Base-by-base conservation (phyloP, 2,888 invertebrate genomes). In the Pyrocoelia pectoralis region DNA sequence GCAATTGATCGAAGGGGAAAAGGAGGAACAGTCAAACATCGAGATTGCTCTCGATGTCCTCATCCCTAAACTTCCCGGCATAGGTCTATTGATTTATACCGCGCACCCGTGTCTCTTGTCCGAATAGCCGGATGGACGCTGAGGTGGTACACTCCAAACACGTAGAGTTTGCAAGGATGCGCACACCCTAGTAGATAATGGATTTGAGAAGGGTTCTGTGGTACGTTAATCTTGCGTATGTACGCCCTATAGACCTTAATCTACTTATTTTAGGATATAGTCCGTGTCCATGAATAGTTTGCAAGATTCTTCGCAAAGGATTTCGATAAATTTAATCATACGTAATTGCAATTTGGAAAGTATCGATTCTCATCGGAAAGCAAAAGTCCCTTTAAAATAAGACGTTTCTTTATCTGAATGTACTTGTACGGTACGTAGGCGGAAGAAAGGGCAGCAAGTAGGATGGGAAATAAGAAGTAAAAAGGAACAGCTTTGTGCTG, bases 1-100 rank as follows among this genome's bases (percentile, higher is more conserved):
- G 67, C 69, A 66, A 68, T 66, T 69, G 69, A 69, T 69, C 65
- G 67, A 59, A 65, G 57, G 53, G 60, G 56, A 58, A 50, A 51
- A 46, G 55, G 69, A 68, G 70, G 71, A 67, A 73, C 74, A 75
- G 74, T 76, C 76, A 76, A 77, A 77, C 77, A 77, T 77, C 74
- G 76, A 76, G 75, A 77, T 77, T 76, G 76, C 75, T 74, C 72
- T 72, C 68, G 68, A 69, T 69, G 68, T 70, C 61, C 61, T 61
- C 65, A 55, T 59, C 66, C 69, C 72, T 67, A 69, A 70, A 72
- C 68, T 64, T 72, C 72, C 73, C 72, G 72, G 71, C 74, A 77
- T 77, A 73, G 75, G 75, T 77, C 77, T 78, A 78, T 78, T 78
- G 78, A 78, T 78, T 77, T 77, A 77, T 77, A 76, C 76, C 70